These are phyloP conservation scores for Melinaea menophilus DNA, from an alignment of 2,888 invertebrate species.

Conservation along the genomic window DNA sequence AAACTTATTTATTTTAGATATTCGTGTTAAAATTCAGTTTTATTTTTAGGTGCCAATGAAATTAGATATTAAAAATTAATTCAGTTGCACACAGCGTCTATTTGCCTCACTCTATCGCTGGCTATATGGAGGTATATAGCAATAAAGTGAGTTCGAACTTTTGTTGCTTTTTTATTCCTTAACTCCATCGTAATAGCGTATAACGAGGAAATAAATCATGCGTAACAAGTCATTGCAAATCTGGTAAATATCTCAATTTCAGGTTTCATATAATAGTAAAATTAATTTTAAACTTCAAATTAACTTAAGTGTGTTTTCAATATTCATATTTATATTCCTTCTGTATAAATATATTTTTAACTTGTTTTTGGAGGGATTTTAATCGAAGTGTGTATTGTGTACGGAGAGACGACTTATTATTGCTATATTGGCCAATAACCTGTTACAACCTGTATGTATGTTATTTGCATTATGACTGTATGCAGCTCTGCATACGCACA, in stretches of 20 bases:
- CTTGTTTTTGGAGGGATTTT: too few species aligned
- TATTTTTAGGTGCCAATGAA: conserved; percentile 60
- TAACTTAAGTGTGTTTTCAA: too few species aligned
- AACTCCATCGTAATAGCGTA: too few species aligned
- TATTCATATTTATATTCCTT: too few species aligned
- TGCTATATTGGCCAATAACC: conserved; percentile 86
- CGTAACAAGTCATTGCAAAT: too few species aligned
- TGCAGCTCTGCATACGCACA: conserved; percentile 90
- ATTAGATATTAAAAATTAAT: conserved; percentile 60
- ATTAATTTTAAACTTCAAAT: too few species aligned
- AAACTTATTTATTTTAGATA: not conserved
- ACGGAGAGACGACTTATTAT: conserved; percentile 86
- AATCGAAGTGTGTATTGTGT: conserved; percentile 58
- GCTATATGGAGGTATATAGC: conserved; percentile 94
- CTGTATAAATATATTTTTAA: too few species aligned
- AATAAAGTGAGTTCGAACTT: conserved; percentile 80
- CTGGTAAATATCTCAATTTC: too few species aligned
- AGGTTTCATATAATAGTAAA: too few species aligned
- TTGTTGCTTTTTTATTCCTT: too few species aligned
- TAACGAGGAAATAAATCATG: too few species aligned
- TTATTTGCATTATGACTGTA: too few species aligned
- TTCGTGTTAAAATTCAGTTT: conserved; percentile 7
- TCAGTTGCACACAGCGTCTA: conserved; percentile 87
- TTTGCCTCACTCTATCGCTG: conserved; percentile 86
- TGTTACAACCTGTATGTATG: conserved; percentile 87